phyloP scores from a whole-genome alignment of 2,113 vertebrate genomes.

The Phoenicopterus ruber region DNA sequence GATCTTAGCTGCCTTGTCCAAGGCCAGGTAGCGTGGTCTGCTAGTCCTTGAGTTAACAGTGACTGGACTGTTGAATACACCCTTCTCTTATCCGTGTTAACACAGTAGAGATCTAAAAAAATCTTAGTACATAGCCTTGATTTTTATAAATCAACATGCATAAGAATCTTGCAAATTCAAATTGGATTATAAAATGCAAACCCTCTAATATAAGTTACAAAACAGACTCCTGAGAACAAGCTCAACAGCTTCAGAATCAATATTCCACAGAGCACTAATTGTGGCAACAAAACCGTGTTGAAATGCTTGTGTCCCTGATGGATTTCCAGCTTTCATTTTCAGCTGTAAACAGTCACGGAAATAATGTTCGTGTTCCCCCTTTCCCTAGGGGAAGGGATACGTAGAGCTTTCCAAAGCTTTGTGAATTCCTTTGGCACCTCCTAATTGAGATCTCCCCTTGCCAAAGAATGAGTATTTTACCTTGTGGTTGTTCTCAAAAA shows the following conservation, averaged over 20 bases:
- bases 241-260: background rate
- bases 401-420: background rate
- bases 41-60: background rate
- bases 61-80: background rate
- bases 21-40: background rate
- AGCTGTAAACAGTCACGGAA: conserved; percentile 1
- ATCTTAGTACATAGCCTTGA: background rate
- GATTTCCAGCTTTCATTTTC: background rate
- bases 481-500: conserved; percentile 8
- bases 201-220: background rate
- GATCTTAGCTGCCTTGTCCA: background rate
- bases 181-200: background rate
- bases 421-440: conserved; percentile 35
- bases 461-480: conserved; percentile 46
- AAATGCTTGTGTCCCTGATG: background rate
- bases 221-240: background rate
- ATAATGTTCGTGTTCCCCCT: background rate
- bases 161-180: background rate
- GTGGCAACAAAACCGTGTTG: background rate
- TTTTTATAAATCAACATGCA: conserved; percentile 12
- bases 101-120: background rate
- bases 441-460: background rate
- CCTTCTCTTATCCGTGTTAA: background rate
- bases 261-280: background rate
- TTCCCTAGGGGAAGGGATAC: background rate